These are phyloP conservation scores for Neotoxoptera formosana DNA, from an alignment of 1,140 invertebrate species.

Conservation along the genomic window DNA sequence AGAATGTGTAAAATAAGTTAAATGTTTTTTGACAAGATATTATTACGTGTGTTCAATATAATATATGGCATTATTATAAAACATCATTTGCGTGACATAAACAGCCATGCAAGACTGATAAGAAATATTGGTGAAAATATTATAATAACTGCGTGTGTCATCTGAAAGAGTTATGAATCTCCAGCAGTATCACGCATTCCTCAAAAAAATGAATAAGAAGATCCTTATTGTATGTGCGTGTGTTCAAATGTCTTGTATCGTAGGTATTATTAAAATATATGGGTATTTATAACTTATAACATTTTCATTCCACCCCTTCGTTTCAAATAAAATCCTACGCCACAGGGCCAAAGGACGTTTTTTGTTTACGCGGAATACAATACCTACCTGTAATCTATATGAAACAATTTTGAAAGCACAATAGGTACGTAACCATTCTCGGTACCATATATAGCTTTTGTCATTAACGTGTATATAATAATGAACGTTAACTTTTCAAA, in stretches of 20 bases:
- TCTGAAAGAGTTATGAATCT: neutral
- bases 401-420: neutral
- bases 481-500: neutral
- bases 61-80: neutral
- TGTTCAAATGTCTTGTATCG: neutral
- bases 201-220: neutral
- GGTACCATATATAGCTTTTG: neutral
- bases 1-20: neutral
- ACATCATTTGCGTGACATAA: neutral
- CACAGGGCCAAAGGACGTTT: neutral
- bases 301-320: neutral
- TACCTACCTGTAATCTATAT: neutral
- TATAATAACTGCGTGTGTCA: neutral
- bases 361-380: neutral
- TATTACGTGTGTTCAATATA: neutral
- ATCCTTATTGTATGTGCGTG: neutral
- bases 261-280: neutral
- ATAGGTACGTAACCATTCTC: neutral
- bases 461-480: neutral
- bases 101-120: neutral
- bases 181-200: neutral
- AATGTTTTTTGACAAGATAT: neutral
- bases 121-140: neutral
- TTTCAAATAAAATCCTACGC: neutral
- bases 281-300: neutral